A percentile compares a stretch with the other conserved stretches of the same genome.
These are phyloP conservation scores for Macrosiphum euphorbiae DNA, from an alignment of 2,888 invertebrate genomes.

Conservation along the genomic window DNA sequence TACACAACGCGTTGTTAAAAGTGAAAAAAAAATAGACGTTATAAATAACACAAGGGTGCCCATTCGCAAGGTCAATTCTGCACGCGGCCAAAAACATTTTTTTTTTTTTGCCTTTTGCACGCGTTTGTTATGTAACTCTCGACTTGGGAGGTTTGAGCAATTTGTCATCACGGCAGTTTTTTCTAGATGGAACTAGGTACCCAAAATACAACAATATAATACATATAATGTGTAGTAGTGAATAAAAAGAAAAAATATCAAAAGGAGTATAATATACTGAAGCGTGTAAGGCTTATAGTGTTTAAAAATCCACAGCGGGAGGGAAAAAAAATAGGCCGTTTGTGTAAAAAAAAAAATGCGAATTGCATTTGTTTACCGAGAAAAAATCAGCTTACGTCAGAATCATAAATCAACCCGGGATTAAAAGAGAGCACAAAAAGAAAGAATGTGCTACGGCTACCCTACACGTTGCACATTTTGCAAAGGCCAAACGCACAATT, in stretches of 20 bases:
- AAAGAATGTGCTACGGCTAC: neutral
- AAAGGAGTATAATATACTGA: slow-evolving; percentile 29
- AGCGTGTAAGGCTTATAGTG: neutral
- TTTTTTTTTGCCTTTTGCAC: slow-evolving; percentile 36
- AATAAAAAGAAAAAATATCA: slow-evolving; percentile 43
- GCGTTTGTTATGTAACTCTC: slow-evolving; percentile 8
- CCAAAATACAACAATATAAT: neutral
- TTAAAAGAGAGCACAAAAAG: neutral
- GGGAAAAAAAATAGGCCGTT: slow-evolving; percentile 43
- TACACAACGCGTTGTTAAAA: neutral
- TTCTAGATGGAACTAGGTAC: neutral
- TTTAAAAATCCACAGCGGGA: slow-evolving; percentile 57
- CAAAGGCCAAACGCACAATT: neutral
- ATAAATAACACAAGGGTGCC: slow-evolving; percentile 53
- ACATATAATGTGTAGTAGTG: neutral
- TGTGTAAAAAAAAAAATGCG: slow-evolving; percentile 12
- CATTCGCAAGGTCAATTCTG: slow-evolving; percentile 38
- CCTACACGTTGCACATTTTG: neutral
- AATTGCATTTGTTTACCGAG: slow-evolving; percentile 33
- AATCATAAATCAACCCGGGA: slow-evolving; percentile 38
- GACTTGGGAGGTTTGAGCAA: slow-evolving; percentile 63
- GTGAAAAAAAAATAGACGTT: neutral
- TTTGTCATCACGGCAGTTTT: slow-evolving; percentile 59
- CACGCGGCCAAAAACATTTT: neutral
- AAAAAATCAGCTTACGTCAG: neutral